Evolutionary conservation across 2,888 invertebrate genomes (phyloP), one percentile per base, ranked within the genome.

Genomic region (Osmoderma eremita): DNA sequence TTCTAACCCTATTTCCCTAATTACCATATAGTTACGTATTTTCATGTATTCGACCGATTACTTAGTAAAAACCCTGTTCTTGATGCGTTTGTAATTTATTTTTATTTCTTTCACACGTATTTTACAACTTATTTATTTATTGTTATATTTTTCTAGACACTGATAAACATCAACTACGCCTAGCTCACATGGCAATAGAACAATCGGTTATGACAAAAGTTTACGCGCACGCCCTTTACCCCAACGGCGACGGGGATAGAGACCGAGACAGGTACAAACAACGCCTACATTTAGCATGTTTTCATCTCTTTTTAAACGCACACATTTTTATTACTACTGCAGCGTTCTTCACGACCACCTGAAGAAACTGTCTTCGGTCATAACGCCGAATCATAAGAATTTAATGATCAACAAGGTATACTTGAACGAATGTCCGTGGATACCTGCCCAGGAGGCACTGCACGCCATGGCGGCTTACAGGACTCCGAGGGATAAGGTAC

Each of bases 161-260:
- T 6, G 89, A 88, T 70, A 83, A 87, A 15, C 84, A 86, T 70
- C 91, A 95, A 77, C 80, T 94, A 39, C 89, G 91, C 69, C 88
- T 91, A 75, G 94, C 93, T 0, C 90, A 91, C 76, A 84, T 89
- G 67, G 93, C 94, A 3, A 90, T 98, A 71, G 98, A 98, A 80
- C 87, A 97, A 51, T 90, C 91, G n/a, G 88, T 98, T 5, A 93
- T 98, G 87, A 70, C 70, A 17, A 92, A 93, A 58, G 91, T 98
- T 63, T 98, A 98, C 83, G 88, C 91, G 42, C 91, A 94, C 78
- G 97, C 98, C 53, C 87, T 99, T 82, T 97, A 96, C 84, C 98
- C 98, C 4, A 98, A 98, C 80, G 96, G 95, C 2, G 98, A 98
- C 80, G 97, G 94, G 0, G 98, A 99, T 83, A 87, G 95, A 70